Conservation (phyloP, 2,797 vertebrate genomes). For the Scomberomorus guttatus region DNA sequence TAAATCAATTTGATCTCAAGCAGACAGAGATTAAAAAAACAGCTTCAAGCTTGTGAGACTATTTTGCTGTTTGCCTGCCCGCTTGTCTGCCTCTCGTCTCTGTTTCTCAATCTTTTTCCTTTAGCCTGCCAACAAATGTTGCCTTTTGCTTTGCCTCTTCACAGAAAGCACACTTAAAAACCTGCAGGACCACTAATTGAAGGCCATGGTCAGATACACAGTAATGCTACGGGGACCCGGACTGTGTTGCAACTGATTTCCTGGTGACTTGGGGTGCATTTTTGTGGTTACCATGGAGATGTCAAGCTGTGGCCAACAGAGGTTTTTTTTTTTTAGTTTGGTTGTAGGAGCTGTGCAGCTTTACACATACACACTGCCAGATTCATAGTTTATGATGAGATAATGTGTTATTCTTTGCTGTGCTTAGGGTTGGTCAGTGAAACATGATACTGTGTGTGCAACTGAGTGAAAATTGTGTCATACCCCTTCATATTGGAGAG, state of each 20-base stretch:
- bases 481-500: slow-evolving; percentile 14
- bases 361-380: slow-evolving; percentile 24
- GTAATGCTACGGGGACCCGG: slow-evolving; percentile 34
- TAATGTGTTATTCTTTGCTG: slow-evolving; percentile 67
- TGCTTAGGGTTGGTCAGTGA: slow-evolving; percentile 43
- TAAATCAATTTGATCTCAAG: background rate
- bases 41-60: background rate
- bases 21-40: slow-evolving; percentile 3
- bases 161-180: slow-evolving; percentile 43
- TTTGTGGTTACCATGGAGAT: slow-evolving; percentile 70
- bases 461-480: slow-evolving; percentile 42
- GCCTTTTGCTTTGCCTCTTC: slow-evolving; percentile 19
- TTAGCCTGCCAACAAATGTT: slow-evolving; percentile 18
- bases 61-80: background rate
- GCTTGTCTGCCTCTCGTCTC: background rate
- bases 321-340: slow-evolving; percentile 33
- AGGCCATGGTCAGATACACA: slow-evolving; percentile 48
- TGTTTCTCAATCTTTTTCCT: slow-evolving; percentile 30
- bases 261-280: slow-evolving; percentile 62
- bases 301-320: slow-evolving; percentile 51
- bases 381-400: slow-evolving; percentile 52
- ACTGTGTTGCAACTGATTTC: slow-evolving; percentile 66
- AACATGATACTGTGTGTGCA: slow-evolving; percentile 38
- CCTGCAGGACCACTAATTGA: slow-evolving; percentile 39
- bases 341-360: slow-evolving; percentile 37